Conservation (phyloP, 2,888 invertebrate species). For the Noctua comes region DNA sequence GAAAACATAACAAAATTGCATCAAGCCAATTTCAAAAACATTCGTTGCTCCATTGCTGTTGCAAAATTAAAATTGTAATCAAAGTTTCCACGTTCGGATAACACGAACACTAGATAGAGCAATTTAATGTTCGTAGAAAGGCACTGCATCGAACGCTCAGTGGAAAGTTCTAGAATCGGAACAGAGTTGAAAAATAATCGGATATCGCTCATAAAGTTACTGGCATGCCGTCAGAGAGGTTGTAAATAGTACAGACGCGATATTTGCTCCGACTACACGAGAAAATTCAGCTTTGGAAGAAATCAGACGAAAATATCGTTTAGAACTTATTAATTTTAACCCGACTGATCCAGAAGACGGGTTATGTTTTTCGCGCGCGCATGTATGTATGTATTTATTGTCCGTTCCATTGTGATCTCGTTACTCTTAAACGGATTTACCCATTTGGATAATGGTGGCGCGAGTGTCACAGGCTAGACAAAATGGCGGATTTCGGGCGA, state of each 20-base stretch:
- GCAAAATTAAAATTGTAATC: slow-evolving; percentile 69
- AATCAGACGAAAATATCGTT: background rate
- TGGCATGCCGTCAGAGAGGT: slow-evolving; percentile 54
- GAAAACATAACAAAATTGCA: slow-evolving; percentile 50
- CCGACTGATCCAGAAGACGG: background rate
- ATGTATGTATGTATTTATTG: background rate
- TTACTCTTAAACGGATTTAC: background rate
- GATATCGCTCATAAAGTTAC: slow-evolving; percentile 67
- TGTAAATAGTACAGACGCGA: slow-evolving; percentile 54
- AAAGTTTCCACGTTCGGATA: slow-evolving; percentile 65
- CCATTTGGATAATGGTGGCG: background rate
- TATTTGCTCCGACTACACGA: background rate
- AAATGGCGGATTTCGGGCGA: background rate
- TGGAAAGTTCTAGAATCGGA: slow-evolving; percentile 64
- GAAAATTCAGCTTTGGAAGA: background rate
- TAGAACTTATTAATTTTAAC: background rate
- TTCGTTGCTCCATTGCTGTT: slow-evolving; percentile 56
- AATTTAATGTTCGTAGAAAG: slow-evolving; percentile 69
- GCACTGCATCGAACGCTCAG: slow-evolving; percentile 65
- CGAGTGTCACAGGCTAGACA: background rate
- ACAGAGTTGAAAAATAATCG: slow-evolving; percentile 73
- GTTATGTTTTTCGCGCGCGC: background rate
- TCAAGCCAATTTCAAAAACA: slow-evolving; percentile 58
- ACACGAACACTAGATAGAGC: slow-evolving; percentile 69
- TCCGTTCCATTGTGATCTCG: background rate